A percentile compares a stretch with the other conserved stretches of the same genome.
These are phyloP conservation scores for Scrobipalpa costella DNA, from an alignment of 2,888 invertebrate species.

Conservation along the genomic window DNA sequence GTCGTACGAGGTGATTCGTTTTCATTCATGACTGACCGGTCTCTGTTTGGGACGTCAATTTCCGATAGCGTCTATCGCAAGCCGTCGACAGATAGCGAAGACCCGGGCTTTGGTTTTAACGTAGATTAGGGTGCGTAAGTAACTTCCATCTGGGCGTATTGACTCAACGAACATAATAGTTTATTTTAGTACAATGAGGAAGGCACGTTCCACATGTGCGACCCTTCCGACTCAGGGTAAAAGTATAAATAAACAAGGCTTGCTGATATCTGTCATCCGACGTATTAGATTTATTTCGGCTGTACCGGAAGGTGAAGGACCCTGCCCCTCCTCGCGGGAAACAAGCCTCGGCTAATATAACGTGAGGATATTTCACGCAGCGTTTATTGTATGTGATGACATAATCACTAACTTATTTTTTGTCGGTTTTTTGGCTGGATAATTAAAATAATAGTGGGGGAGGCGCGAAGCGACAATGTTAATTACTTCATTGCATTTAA, in stretches of 20 bases:
- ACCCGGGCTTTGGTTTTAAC: conserved; percentile 14
- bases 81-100: conserved; percentile 15
- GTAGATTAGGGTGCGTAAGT: conserved; percentile 22
- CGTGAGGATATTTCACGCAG: conserved; percentile 48
- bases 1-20: conserved; percentile 31
- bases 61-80: conserved; percentile 25
- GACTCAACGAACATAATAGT: conserved; percentile 66
- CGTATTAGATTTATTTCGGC: conserved; percentile 79
- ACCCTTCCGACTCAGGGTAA: conserved; percentile 59
- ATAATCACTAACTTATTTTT: conserved; percentile 28
- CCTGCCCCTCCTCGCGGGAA: conserved; percentile 60
- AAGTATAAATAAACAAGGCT: conserved; percentile 80
- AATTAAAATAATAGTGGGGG: conserved; percentile 28
- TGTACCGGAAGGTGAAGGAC: conserved; percentile 74
- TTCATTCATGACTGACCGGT: conserved; percentile 33
- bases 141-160: conserved; percentile 49
- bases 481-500: conserved; percentile 27
- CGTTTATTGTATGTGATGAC: conserved; percentile 32
- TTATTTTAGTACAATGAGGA: conserved; percentile 70
- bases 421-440: conserved; percentile 14
- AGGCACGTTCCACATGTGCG: conserved; percentile 65
- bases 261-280: conserved; percentile 80
- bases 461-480: conserved; percentile 23
- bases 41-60: conserved; percentile 21
- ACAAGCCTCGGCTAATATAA: conserved; percentile 49